Conservation (phyloP, 2,797 vertebrate genomes). For the Podarcis siculus region DNA sequence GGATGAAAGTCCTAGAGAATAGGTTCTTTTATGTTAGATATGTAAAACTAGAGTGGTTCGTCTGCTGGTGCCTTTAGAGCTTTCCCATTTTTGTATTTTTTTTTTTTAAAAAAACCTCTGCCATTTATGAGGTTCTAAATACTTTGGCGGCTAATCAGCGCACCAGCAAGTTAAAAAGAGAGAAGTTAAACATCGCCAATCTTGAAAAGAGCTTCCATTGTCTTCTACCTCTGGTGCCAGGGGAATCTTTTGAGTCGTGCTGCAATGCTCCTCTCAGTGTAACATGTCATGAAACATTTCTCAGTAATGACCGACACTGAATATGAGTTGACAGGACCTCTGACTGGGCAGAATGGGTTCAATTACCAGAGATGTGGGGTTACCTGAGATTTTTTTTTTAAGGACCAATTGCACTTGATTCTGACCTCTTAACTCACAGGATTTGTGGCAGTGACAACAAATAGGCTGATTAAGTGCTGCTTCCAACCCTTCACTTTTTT, state of each 20-base stretch:
- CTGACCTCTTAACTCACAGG: slow-evolving; percentile 76
- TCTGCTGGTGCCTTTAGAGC: slow-evolving; percentile 37
- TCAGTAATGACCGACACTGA: slow-evolving; percentile 80
- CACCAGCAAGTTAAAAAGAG: slow-evolving; percentile 68
- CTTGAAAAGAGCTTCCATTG: slow-evolving; percentile 73
- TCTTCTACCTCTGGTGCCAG: slow-evolving; percentile 65
- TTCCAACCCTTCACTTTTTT: too few relatives aligned
- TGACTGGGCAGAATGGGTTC: slow-evolving; percentile 80
- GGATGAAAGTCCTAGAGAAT: neutral
- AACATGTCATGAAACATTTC: slow-evolving; percentile 81
- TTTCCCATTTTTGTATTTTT: slow-evolving; percentile 60
- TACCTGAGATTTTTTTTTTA: slow-evolving; percentile 75
- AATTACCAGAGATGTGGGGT: slow-evolving; percentile 79
- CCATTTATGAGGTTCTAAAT: slow-evolving; percentile 67
- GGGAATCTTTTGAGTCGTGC: slow-evolving; percentile 72
- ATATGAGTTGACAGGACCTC: slow-evolving; percentile 82
- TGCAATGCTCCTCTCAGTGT: slow-evolving; percentile 74
- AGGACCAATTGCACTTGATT: slow-evolving; percentile 75
- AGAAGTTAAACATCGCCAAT: slow-evolving; percentile 73
- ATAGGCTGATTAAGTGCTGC: slow-evolving; percentile 74
- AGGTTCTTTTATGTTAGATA: too few relatives aligned
- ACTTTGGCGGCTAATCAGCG: slow-evolving; percentile 61
- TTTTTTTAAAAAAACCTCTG: slow-evolving; percentile 50
- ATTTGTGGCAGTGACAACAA: slow-evolving; percentile 74
- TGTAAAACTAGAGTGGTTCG: slow-evolving; percentile 11